Evolutionary conservation across 2,113 vertebrate species (phyloP).

Genomic region (Labeo rohita): DNA sequence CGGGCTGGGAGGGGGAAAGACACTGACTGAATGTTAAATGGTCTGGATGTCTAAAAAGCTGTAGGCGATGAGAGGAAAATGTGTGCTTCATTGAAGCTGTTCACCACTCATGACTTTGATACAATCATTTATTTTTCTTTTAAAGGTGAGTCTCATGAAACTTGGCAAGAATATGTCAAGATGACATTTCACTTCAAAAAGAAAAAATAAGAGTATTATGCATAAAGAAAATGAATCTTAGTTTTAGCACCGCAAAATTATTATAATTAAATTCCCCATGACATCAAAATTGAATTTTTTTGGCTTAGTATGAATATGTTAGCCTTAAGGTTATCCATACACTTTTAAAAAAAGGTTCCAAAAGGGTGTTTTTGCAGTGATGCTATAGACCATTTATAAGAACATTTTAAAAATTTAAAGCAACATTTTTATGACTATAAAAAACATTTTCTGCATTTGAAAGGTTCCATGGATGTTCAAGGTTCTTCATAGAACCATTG

Average conservation of each 20-base stretch:
- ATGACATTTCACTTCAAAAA: neutral
- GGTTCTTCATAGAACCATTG: no score
- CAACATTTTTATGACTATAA: no score
- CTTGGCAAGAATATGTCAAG: neutral
- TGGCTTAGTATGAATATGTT: no score
- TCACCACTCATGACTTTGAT: neutral
- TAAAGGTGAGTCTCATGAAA: neutral
- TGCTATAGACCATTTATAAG: no score
- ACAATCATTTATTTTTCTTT: constrained; percentile 5
- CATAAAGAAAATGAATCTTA: neutral
- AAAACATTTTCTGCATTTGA: no score
- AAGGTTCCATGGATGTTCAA: no score
- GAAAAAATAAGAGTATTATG: neutral
- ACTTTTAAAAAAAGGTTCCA: no score
- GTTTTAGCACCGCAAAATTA: neutral
- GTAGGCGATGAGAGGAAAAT: neutral
- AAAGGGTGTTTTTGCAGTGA: no score
- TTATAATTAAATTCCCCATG: neutral
- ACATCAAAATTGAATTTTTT: no score
- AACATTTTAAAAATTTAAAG: no score
- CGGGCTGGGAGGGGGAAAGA: neutral
- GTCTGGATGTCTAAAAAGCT: neutral
- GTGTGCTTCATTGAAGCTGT: neutral
- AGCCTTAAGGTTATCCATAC: no score
- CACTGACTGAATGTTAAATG: constrained; percentile 23